Conservation (phyloP, 2,797 vertebrate species). For the Diplodus puntazzo region DNA sequence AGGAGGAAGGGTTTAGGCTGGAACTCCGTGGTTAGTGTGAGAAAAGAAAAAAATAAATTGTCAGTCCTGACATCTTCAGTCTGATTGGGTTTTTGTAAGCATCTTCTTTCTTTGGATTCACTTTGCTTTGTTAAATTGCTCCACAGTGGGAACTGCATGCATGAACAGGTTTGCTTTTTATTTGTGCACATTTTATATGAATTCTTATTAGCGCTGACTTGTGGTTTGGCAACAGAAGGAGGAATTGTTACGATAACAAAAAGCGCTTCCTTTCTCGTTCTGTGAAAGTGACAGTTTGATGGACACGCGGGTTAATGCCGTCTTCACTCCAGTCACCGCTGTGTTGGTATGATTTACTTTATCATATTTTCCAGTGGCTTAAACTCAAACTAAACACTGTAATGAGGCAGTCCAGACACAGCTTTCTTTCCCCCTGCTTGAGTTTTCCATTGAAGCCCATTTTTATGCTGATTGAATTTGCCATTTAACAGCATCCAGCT, state of each 20-base stretch:
- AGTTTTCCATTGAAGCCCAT: neutral
- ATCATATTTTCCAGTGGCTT: slow-evolving; percentile 1
- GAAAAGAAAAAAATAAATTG: slow-evolving; percentile 13
- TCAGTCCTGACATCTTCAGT: slow-evolving; percentile 29
- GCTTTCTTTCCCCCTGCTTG: neutral
- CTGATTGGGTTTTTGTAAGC: slow-evolving; percentile 22
- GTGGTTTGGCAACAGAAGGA: slow-evolving; percentile 28
- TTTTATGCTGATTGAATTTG: neutral
- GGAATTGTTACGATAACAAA: slow-evolving; percentile 22
- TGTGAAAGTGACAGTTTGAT: slow-evolving; percentile 45
- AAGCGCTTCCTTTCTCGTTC: slow-evolving; percentile 26
- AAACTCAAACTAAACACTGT: slow-evolving; percentile 16
- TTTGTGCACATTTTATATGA: slow-evolving; percentile 21
- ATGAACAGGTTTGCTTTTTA: slow-evolving; percentile 28
- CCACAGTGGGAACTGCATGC: slow-evolving; percentile 13
- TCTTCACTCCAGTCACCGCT: slow-evolving; percentile 22
- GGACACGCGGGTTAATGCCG: slow-evolving; percentile 33
- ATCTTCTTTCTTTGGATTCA: slow-evolving; percentile 13
- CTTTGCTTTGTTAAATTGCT: slow-evolving; percentile 36
- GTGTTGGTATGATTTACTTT: slow-evolving; percentile 2
- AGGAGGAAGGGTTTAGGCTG: slow-evolving; percentile 21
- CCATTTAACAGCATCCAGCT: neutral
- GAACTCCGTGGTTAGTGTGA: slow-evolving; percentile 35
- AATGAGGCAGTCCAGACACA: slow-evolving; percentile 1
- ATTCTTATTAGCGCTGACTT: slow-evolving; percentile 40